Base-by-base conservation (phyloP, 2,113 vertebrate genomes). In the Psilopogon haemacephalus region DNA sequence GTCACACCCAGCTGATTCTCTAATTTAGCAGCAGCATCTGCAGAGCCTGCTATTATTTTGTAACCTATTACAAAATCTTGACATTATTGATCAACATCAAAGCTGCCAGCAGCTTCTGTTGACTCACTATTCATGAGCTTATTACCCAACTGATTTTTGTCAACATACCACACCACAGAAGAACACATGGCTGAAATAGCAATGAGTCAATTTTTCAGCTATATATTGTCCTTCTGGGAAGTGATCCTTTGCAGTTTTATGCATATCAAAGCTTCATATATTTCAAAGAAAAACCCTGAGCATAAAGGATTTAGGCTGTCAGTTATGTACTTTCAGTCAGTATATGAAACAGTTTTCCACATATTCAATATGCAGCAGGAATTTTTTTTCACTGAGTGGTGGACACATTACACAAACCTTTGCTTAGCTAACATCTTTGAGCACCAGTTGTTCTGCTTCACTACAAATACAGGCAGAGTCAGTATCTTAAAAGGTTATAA, bases 81-180 rank as follows among this genome's bases (percentile, higher is more conserved):
- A 63, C 44, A 9, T 74, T 84, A 84, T 48, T 70, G 94, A 95
- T 82, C 65, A 73, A 72, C 19, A 30, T 37, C 33, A 88, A 48
- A 58, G 82, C 60, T 92, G 60, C 82, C 70, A 86, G 17, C 62
- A 81, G 72, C 54, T 94, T 89, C 82, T 84, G 84, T 38, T 86
- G 72, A 84, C 82, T 95, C 86, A 50, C 76, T 80, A 40, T 86
- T 84, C 71, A 65, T 44, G 70, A 93, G 64, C 5, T 2, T 81
- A 84, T 90, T 89, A 81, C 50, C 83, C 32, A 48, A 89, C 37
- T 37, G 88, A 92, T 94, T 93, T 72, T 92, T 76, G 78, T 90
- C 79, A 91, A 38, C 63, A 40, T 37, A 33, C 30, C 75, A 42
- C 20, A 38, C 54, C 1, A 0, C 48, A 89, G 65, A 70, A 87